A percentile compares a stretch with the other conserved stretches of the same genome.
These are phyloP conservation scores for Danionella cerebrum DNA, from an alignment of 2,113 vertebrate genomes.

Conservation along the genomic window DNA sequence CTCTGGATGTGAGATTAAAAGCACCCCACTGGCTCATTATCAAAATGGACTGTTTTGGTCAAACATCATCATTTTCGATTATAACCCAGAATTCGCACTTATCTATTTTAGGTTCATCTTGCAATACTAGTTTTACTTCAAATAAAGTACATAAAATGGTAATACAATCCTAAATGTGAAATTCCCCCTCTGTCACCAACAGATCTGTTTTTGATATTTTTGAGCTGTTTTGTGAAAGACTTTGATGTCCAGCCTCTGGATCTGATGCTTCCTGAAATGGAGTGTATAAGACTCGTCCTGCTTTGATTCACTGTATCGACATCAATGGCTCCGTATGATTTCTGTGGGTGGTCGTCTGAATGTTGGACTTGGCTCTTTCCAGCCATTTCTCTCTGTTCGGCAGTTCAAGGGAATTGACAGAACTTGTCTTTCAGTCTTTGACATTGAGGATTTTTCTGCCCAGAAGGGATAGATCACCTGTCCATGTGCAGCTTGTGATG, in stretches of 20 bases:
- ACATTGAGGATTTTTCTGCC: constrained; percentile 49
- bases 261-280: constrained; percentile 26
- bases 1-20: no score
- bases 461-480: constrained; percentile 1
- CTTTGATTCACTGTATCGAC: constrained; percentile 53
- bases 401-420: constrained; percentile 46
- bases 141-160: no score
- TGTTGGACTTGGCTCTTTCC: constrained; percentile 36
- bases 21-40: no score
- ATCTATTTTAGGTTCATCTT: no score
- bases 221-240: no score
- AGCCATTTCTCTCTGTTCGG: constrained; percentile 6
- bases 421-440: constrained; percentile 52
- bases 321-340: constrained; percentile 39
- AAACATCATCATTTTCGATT: no score
- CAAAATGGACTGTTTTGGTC: no score
- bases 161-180: no score
- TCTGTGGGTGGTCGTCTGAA: constrained; percentile 28
- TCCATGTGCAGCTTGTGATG: neutral
- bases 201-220: no score
- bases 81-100: no score
- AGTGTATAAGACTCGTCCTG: neutral
- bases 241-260: constrained; percentile 24
- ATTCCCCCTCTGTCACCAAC: no score
- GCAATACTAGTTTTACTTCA: no score